These are phyloP conservation scores for Erebia aethiops DNA, from an alignment of 2,888 invertebrate species.

Conservation along the genomic window DNA sequence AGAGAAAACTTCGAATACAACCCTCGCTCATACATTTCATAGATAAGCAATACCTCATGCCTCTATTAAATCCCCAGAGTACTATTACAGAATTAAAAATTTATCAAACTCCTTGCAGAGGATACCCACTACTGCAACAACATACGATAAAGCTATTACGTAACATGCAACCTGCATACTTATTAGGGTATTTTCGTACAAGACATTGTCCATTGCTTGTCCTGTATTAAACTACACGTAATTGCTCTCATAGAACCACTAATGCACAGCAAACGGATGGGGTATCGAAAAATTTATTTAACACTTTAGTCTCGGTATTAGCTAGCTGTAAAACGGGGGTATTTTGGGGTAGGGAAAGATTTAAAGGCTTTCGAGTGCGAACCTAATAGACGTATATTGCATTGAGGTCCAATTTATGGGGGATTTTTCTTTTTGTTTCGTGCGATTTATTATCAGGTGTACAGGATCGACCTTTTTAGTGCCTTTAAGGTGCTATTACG, in stretches of 20 bases:
- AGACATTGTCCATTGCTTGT: slow-evolving; percentile 39
- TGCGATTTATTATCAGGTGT: slow-evolving; percentile 65
- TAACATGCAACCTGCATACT: slow-evolving; percentile 38
- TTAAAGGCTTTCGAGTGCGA: slow-evolving; percentile 72
- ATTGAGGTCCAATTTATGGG: slow-evolving; percentile 74
- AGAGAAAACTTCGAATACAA: not conserved
- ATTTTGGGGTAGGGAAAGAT: slow-evolving; percentile 67
- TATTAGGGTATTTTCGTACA: slow-evolving; percentile 36
- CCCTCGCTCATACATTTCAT: slow-evolving; percentile 21
- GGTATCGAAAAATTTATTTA: slow-evolving; percentile 25
- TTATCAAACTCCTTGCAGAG: slow-evolving; percentile 64
- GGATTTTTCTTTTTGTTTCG: slow-evolving; percentile 75
- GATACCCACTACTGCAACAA: slow-evolving; percentile 46
- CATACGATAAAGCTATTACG: slow-evolving; percentile 38
- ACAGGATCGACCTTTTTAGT: slow-evolving; percentile 53
- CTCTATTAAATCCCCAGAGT: slow-evolving; percentile 54
- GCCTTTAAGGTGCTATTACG: slow-evolving; percentile 54
- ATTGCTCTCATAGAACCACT: slow-evolving; percentile 37
- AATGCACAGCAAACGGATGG: slow-evolving; percentile 38
- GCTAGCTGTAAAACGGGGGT: slow-evolving; percentile 65
- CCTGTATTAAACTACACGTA: slow-evolving; percentile 26
- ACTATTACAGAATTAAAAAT: slow-evolving; percentile 71
- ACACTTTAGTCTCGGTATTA: slow-evolving; percentile 23
- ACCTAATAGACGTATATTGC: slow-evolving; percentile 81
- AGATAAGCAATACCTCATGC: slow-evolving; percentile 37